Conservation (phyloP, 2,797 vertebrate genomes). For the Darevskia nairensis region DNA sequence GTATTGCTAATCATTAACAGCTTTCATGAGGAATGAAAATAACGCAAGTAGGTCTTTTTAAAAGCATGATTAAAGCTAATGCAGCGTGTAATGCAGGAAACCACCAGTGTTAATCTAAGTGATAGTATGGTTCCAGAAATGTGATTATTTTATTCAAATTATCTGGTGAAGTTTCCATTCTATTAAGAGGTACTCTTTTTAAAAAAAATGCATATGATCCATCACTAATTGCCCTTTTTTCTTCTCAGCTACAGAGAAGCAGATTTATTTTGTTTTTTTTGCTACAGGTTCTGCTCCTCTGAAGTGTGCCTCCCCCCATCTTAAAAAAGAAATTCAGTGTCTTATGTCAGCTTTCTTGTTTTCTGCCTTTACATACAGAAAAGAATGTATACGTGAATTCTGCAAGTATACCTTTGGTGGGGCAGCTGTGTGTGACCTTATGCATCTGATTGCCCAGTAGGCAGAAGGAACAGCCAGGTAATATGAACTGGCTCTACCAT, state of each 20-base stretch:
- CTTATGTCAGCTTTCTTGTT: background rate
- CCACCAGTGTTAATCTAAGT: constrained; percentile 5
- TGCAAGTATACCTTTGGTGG: background rate
- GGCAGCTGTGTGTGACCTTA: background rate
- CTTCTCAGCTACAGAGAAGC: too few relatives aligned
- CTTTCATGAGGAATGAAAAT: background rate
- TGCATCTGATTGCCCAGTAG: background rate
- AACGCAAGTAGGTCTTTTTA: background rate
- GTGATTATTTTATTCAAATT: constrained; percentile 1
- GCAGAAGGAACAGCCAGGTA: background rate
- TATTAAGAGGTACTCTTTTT: background rate
- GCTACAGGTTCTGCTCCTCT: too few relatives aligned
- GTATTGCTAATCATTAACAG: background rate
- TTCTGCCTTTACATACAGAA: background rate
- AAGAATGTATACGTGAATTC: background rate
- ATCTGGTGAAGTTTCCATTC: background rate
- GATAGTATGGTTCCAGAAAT: background rate
- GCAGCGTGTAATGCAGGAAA: background rate
- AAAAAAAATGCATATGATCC: background rate
- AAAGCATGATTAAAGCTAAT: constrained; percentile 15
- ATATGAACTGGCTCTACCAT: background rate
- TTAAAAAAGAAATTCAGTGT: background rate
- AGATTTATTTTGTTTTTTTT: too few relatives aligned
- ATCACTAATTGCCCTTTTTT: too few relatives aligned
- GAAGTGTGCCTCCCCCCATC: background rate